Conservation (phyloP, 2,113 vertebrate genomes). For the Orientallactaga bullata region DNA sequence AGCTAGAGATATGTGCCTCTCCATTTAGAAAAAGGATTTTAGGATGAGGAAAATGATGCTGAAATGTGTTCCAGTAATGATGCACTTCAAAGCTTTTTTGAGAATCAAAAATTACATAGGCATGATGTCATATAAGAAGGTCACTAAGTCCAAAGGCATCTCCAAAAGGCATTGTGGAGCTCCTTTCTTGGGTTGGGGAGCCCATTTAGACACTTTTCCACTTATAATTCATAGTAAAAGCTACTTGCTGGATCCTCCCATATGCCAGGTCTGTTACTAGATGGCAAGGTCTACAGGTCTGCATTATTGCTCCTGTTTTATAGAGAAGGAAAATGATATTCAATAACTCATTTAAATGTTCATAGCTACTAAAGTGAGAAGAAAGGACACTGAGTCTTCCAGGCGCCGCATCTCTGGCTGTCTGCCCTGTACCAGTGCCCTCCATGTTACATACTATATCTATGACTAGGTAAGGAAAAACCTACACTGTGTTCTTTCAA, state of each 20-base stretch:
- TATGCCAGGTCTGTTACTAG: neutral
- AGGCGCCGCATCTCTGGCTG: neutral
- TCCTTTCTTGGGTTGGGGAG: neutral
- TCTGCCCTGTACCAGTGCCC: neutral
- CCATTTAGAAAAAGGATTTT: slow-evolving; percentile 6
- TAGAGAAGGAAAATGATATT: neutral
- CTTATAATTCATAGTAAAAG: neutral
- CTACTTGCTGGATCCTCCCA: neutral
- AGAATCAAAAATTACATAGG: slow-evolving; percentile 31
- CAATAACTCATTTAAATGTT: neutral
- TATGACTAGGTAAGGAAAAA: neutral
- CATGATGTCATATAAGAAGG: neutral
- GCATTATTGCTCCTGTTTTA: neutral
- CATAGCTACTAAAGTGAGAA: neutral
- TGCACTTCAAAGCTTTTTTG: neutral
- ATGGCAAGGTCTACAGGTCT: neutral
- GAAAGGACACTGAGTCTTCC: neutral
- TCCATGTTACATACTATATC: neutral
- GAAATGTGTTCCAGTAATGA: neutral
- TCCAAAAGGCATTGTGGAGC: neutral
- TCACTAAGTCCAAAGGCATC: neutral
- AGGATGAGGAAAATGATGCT: neutral
- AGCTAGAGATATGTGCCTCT: neutral
- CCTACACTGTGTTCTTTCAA: neutral
- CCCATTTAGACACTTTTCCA: neutral